phyloP scores from a whole-genome alignment of 2,888 invertebrate genomes.

The Capitulum mitella region DNA sequence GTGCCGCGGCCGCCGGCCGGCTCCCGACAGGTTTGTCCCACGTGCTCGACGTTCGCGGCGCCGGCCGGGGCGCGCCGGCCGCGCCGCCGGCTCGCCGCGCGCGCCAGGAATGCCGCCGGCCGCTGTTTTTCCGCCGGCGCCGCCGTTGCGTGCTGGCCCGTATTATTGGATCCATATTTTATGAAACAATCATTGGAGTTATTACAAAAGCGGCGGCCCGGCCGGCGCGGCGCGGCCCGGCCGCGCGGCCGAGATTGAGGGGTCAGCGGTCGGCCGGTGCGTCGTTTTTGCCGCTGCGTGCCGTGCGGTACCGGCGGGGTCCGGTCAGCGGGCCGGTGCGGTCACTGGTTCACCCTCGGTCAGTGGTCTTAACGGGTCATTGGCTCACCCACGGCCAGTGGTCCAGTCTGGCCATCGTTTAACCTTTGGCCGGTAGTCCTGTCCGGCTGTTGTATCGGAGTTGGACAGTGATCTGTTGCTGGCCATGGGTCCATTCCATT shows the following conservation, averaged over 20 bases:
- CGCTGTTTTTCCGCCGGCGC: not conserved
- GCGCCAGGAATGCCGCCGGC: constrained; percentile 6
- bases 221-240: not conserved
- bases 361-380: too few species aligned
- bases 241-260: constrained; percentile 14
- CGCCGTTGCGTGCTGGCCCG: constrained; percentile 2
- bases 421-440: too few species aligned
- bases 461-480: too few species aligned
- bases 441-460: too few species aligned
- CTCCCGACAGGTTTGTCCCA: too few species aligned
- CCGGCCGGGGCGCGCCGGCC: not conserved
- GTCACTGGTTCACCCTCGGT: too few species aligned
- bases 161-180: constrained; percentile 25
- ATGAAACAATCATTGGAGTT: constrained; percentile 24
- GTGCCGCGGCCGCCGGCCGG: too few species aligned
- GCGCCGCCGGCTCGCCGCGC: not conserved
- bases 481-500: too few species aligned
- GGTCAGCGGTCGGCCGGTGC: not conserved
- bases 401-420: too few species aligned
- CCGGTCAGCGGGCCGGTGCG: not conserved
- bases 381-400: too few species aligned
- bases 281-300: not conserved
- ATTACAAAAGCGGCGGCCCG: constrained; percentile 12
- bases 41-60: not conserved
- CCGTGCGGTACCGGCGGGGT: not conserved